Evolutionary conservation across 2,888 invertebrate species (phyloP).

Genomic region (Caradrina kadenii): DNA sequence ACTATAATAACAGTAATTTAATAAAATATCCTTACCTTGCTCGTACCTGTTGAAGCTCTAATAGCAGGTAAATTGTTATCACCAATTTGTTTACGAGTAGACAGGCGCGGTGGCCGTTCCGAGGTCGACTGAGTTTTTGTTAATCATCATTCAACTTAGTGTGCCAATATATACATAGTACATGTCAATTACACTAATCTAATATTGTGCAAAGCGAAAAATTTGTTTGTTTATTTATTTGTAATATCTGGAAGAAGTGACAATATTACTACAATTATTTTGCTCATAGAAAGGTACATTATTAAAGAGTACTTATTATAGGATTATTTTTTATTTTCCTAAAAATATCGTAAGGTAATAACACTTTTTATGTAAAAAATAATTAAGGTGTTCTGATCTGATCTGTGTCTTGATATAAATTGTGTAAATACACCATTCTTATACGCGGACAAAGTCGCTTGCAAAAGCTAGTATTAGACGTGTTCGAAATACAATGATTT

Average conservation of each 20-base stretch:
- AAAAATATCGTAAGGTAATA: no score
- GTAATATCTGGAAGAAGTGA: background rate
- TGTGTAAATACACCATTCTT: background rate
- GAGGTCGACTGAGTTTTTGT: conserved; percentile 5
- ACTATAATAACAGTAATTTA: background rate
- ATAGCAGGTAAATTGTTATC: background rate
- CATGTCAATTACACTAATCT: no score
- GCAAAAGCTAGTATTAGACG: background rate
- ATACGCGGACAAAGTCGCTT: background rate
- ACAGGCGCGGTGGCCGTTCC: background rate
- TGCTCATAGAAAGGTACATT: no score
- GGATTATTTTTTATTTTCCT: no score
- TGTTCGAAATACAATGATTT: background rate
- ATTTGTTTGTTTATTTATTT: background rate
- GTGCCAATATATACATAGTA: background rate
- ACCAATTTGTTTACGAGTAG: background rate
- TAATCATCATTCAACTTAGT: background rate
- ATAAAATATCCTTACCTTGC: background rate
- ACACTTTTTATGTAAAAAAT: no score
- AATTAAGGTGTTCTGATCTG: no score
- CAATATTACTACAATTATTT: background rate
- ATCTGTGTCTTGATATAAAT: no score
- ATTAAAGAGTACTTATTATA: no score
- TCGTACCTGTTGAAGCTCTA: background rate
- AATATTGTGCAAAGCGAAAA: no score